phyloP scores from a whole-genome alignment of 2,888 invertebrate genomes.

The Epirrhoe tristata region DNA sequence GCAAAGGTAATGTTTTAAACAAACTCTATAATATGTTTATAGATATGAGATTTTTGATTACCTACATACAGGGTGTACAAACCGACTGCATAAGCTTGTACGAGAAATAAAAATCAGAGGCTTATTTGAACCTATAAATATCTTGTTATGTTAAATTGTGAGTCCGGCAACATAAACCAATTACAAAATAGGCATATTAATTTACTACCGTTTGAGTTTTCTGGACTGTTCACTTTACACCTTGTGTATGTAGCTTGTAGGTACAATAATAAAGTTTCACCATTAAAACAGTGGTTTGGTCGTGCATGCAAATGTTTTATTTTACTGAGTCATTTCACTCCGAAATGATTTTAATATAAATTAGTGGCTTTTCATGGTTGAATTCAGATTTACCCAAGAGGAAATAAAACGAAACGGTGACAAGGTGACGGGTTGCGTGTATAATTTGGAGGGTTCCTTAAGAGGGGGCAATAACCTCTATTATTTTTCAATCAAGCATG shows the following conservation, averaged over 20 bases:
- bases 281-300: neutral
- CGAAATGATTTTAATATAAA: slow-evolving; percentile 7
- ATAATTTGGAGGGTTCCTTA: slow-evolving; percentile 54
- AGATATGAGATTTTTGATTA: too few species aligned
- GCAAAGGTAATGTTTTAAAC: too few species aligned
- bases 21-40: too few species aligned
- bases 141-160: too few species aligned
- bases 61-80: too few species aligned
- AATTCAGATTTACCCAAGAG: slow-evolving; percentile 23
- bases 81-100: too few species aligned
- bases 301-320: neutral
- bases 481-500: slow-evolving; percentile 70
- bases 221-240: neutral
- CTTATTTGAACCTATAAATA: too few species aligned
- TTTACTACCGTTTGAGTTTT: neutral
- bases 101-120: too few species aligned
- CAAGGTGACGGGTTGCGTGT: slow-evolving; percentile 64
- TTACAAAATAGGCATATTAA: too few species aligned
- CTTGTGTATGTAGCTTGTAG: neutral
- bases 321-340: neutral
- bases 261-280: neutral
- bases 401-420: slow-evolving; percentile 48
- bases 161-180: too few species aligned
- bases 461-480: slow-evolving; percentile 61
- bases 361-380: slow-evolving; percentile 9